A percentile compares a stretch with the other conserved stretches of the same genome.
These are phyloP conservation scores for Drosophila jambulina DNA, from an alignment of 1,140 invertebrate species.

Conservation along the genomic window DNA sequence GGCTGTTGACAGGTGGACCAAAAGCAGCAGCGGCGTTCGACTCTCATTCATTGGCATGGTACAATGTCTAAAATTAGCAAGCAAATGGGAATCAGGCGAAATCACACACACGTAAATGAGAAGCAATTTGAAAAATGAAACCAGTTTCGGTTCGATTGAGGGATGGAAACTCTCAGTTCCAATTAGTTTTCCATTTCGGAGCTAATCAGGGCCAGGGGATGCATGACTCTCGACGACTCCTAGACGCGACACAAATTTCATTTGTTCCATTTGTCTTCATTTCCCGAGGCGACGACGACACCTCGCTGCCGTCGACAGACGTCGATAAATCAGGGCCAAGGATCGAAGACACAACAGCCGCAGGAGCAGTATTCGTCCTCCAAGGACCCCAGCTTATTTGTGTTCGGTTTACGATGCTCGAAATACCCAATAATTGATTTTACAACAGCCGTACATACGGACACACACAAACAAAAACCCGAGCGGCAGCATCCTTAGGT, in stretches of 20 bases:
- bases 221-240: conserved; percentile 19
- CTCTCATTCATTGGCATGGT: conserved; percentile 52
- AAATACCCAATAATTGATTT: conserved; percentile 75
- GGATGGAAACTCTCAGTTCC: conserved; percentile 35
- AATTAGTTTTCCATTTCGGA: conserved; percentile 62
- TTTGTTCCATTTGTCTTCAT: conserved; percentile 57
- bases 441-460: conserved; percentile 32
- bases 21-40: conserved; percentile 3
- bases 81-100: conserved; percentile 34
- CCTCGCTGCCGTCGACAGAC: conserved; percentile 39
- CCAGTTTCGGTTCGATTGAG: conserved; percentile 47
- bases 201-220: conserved; percentile 46
- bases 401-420: conserved; percentile 54
- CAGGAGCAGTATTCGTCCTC: conserved; percentile 30
- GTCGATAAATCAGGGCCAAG: conserved; percentile 67
- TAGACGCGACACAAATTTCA: conserved; percentile 62
- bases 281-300: conserved; percentile 46
- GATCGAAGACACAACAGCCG: conserved; percentile 38
- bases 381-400: conserved; percentile 55
- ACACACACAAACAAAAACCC: neutral
- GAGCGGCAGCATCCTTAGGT: conserved; percentile 14
- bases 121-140: conserved; percentile 42
- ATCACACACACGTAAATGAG: conserved; percentile 9
- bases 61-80: conserved; percentile 73
- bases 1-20: conserved; percentile 34